Base-by-base conservation (phyloP, 2,888 invertebrate genomes). In the Hydropsyche betteni region DNA sequence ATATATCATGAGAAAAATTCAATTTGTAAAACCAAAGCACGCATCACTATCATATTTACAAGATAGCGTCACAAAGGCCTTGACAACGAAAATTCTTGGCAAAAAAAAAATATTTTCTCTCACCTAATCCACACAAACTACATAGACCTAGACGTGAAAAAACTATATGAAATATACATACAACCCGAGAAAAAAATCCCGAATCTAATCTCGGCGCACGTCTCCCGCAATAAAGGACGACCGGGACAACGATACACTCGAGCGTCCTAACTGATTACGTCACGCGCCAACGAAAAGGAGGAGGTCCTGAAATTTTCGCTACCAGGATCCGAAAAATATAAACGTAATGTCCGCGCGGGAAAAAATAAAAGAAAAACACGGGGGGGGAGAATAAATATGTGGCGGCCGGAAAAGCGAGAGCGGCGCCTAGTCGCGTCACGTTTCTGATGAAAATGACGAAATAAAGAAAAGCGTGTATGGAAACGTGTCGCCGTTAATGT, bases 401-500 rank as follows among this genome's bases (percentile, higher is more conserved):
- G 33, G 14, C 8, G 12, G 53, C 24, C n/a, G n/a, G 52, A 70
- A 36, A 36, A 53, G 33, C 53, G 51, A 64, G 36, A 52, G 64
- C 70, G 34, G 70, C 16, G 10, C 51, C 38, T 14, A 69, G 50
- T 51, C 69, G 12, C 10, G 52, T 70, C 70, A 70, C 70, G 70
- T 70, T 53, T 53, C 70, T 53, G 70, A 70, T 70, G 70, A 52
- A 70, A 70, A 70, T 70, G 70, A 70, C 34, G 70, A 70, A 70
- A 70, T 70, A 70, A 70, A 70, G 70, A 53, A 70, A 70, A 70
- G 70, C 70, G 70, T 70, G 52, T 52, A 70, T 70, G 70, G 70
- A 70, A 70, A 70, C 70, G 70, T 70, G 70, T 70, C 70, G 53
- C 53, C 70, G 51, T 70, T 70, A 70, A 70, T 70, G 70, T 70